Percentiles rank a stretch among this genome's conserved stretches.
Evolutionary conservation across 2,888 invertebrate species (phyloP).

Genomic region (Aleiodes leptofemur): DNA sequence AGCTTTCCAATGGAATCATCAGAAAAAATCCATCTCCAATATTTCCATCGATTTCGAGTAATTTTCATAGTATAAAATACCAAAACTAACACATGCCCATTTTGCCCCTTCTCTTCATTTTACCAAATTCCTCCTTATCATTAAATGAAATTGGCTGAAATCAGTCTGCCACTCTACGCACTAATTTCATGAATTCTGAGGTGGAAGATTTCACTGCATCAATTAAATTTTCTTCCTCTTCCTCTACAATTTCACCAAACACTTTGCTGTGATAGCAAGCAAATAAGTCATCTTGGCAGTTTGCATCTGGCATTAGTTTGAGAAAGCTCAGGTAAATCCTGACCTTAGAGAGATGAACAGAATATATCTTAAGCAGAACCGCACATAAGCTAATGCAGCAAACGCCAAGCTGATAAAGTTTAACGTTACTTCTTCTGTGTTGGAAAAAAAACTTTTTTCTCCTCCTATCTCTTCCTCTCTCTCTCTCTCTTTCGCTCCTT

Average conservation of each 20-base stretch:
- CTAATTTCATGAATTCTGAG: too few relatives aligned
- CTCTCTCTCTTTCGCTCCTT: neutral
- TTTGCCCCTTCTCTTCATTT: too few relatives aligned
- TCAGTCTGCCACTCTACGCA: too few relatives aligned
- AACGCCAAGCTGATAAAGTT: constrained; percentile 41
- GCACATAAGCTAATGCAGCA: constrained; percentile 49
- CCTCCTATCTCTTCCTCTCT: neutral
- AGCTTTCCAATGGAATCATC: too few relatives aligned
- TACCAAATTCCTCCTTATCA: too few relatives aligned
- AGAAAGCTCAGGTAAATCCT: constrained; percentile 36
- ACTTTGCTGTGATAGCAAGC: constrained; percentile 3
- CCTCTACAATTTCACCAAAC: constrained; percentile 1
- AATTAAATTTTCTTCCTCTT: too few relatives aligned
- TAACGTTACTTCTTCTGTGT: constrained; percentile 30
- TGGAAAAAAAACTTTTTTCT: constrained; percentile 20
- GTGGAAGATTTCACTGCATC: too few relatives aligned
- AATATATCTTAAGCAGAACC: constrained; percentile 43
- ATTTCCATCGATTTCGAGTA: too few relatives aligned
- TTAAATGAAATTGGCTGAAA: too few relatives aligned
- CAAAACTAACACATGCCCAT: too few relatives aligned
- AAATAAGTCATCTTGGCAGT: constrained; percentile 33
- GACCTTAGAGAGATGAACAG: constrained; percentile 11
- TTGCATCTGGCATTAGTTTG: constrained; percentile 39
- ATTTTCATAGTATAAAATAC: too few relatives aligned
- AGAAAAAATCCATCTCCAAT: too few relatives aligned